Conservation (phyloP, 2,888 invertebrate species). For the Macrostomum cliftonense region DNA sequence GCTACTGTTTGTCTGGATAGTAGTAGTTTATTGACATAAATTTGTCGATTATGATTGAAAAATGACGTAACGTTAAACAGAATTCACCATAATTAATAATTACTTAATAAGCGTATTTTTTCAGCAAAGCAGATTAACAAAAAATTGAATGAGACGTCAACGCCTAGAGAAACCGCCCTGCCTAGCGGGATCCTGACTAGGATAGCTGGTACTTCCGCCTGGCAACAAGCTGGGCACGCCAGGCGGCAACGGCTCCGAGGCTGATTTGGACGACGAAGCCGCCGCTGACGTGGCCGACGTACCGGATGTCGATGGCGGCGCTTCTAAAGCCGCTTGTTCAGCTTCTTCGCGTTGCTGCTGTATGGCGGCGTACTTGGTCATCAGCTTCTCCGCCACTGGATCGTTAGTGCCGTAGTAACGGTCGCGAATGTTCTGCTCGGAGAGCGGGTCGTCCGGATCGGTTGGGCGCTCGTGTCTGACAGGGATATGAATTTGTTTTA, state of each 20-base stretch:
- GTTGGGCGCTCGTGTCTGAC: slow-evolving; percentile 74
- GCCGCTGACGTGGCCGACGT: slow-evolving; percentile 12
- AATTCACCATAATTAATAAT: no score
- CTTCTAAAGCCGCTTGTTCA: slow-evolving; percentile 18
- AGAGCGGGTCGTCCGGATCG: slow-evolving; percentile 84
- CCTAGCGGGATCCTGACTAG: slow-evolving; percentile 84
- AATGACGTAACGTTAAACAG: no score
- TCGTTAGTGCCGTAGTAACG: slow-evolving; percentile 77
- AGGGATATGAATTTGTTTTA: no score
- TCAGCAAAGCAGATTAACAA: no score
- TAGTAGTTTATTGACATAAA: no score
- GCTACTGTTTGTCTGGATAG: no score
- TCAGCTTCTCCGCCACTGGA: slow-evolving; percentile 78
- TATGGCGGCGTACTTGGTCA: slow-evolving; percentile 72
- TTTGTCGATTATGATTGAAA: no score
- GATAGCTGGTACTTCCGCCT: slow-evolving; percentile 53
- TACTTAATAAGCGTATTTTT: no score
- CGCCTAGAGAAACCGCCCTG: slow-evolving; percentile 45
- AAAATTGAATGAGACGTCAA: no score
- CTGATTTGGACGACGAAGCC: slow-evolving; percentile 36
- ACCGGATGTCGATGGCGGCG: slow-evolving; percentile 17
- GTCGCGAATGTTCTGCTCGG: slow-evolving; percentile 57
- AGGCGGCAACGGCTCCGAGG: slow-evolving; percentile 27
- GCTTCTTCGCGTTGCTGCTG: slow-evolving; percentile 49
- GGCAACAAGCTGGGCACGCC: slow-evolving; percentile 28